Conservation (phyloP, 1,140 invertebrate species). For the Trachymyrmex septentrionalis region DNA sequence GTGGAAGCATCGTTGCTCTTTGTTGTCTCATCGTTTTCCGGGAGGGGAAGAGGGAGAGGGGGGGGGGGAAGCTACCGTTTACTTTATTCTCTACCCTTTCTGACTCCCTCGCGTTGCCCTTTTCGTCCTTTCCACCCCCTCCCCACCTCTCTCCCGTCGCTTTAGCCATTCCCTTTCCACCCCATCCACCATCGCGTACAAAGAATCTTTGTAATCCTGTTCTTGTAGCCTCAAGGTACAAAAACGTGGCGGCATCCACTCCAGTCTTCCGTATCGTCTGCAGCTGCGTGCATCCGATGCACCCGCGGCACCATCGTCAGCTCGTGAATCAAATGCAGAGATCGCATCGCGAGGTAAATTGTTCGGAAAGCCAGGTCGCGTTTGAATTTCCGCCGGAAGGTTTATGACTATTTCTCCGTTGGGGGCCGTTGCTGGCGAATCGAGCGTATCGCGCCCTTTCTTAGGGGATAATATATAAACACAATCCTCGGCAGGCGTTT, state of each 20-base stretch:
- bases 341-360: slow-evolving; percentile 73
- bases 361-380: slow-evolving; percentile 71
- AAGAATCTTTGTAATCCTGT: slow-evolving; percentile 60
- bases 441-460: slow-evolving; percentile 70
- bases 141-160: not conserved
- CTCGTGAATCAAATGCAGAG: slow-evolving; percentile 69
- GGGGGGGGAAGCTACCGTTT: slow-evolving; percentile 31
- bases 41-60: not conserved
- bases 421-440: slow-evolving; percentile 72
- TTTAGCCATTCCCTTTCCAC: not conserved
- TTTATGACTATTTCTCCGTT: slow-evolving; percentile 73
- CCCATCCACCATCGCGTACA: slow-evolving; percentile 2
- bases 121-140: not conserved
- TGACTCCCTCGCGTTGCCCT: not conserved
- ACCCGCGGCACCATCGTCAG: slow-evolving; percentile 24
- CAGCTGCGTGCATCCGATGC: slow-evolving; percentile 31
- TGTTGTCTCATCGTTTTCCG: slow-evolving; percentile 54
- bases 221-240: slow-evolving; percentile 41
- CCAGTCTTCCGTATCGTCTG: slow-evolving; percentile 55
- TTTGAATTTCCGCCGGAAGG: slow-evolving; percentile 73
- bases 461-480: slow-evolving; percentile 59
- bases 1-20: slow-evolving; percentile 44
- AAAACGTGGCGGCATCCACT: slow-evolving; percentile 47
- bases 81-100: slow-evolving; percentile 46
- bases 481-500: slow-evolving; percentile 31